Conservation (phyloP, 2,888 invertebrate species). For the Oxyteleia sp. region DNA sequence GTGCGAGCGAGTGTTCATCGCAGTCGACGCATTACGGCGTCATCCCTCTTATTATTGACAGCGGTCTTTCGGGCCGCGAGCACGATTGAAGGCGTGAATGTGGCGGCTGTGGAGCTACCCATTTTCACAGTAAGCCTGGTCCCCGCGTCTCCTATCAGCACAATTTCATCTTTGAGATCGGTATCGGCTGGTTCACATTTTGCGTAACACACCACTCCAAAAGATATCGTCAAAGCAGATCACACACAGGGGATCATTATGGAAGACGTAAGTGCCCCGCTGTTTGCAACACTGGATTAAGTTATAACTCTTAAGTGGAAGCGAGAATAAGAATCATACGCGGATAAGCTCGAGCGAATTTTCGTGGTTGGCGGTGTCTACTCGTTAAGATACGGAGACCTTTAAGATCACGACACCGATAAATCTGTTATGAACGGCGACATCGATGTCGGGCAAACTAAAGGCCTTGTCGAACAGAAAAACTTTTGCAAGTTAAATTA, state of each 20-base stretch:
- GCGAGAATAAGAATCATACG: constrained; percentile 42
- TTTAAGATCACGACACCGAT: constrained; percentile 66
- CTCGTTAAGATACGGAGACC: constrained; percentile 59
- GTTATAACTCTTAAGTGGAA: constrained; percentile 81
- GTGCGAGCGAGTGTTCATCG: constrained; percentile 16
- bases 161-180: constrained; percentile 79
- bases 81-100: constrained; percentile 45
- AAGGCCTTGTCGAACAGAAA: constrained; percentile 46
- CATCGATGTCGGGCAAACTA: constrained; percentile 39
- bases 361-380: constrained; percentile 64
- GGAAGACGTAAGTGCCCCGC: constrained; percentile 76
- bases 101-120: constrained; percentile 34
- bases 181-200: constrained; percentile 80
- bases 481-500: constrained; percentile 56
- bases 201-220: constrained; percentile 78
- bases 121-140: constrained; percentile 39
- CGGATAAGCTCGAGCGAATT: constrained; percentile 50
- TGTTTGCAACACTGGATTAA: constrained; percentile 81
- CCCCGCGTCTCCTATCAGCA: constrained; percentile 47
- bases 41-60: constrained; percentile 38
- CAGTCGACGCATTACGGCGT: constrained; percentile 10
- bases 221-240: constrained; percentile 70
- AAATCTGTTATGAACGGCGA: constrained; percentile 61
- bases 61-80: constrained; percentile 21
- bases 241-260: constrained; percentile 77